Conservation (phyloP, 2,888 invertebrate species). For the Drosophila dives region DNA sequence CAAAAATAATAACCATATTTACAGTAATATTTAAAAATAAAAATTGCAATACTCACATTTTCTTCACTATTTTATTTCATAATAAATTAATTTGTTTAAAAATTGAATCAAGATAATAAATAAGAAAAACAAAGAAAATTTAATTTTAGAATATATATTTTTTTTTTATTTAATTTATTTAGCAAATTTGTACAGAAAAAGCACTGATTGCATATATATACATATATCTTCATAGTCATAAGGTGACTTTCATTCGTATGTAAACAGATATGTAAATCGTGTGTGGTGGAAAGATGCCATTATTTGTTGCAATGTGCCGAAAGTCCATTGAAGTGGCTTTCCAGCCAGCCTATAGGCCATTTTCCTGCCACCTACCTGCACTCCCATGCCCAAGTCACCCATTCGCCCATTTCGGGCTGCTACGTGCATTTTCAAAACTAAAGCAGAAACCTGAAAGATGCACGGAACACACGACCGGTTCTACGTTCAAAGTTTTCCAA, state of each 20-base stretch:
- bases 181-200: background rate
- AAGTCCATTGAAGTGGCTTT: constrained; percentile 12
- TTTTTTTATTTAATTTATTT: background rate
- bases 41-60: background rate
- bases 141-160: background rate
- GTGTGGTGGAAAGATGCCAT: background rate
- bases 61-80: background rate
- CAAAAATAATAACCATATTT: background rate
- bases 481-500: constrained; percentile 57
- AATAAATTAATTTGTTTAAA: background rate
- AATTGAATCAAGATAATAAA: background rate
- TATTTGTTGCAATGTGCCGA: constrained; percentile 24
- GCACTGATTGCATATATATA: background rate
- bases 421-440: constrained; percentile 45
- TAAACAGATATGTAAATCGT: background rate
- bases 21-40: background rate
- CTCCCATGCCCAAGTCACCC: constrained; percentile 10
- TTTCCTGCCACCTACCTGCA: constrained; percentile 25
- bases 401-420: constrained; percentile 2
- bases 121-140: too few species aligned
- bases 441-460: constrained; percentile 44
- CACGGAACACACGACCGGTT: constrained; percentile 54
- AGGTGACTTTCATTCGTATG: background rate
- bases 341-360: constrained; percentile 9
- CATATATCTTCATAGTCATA: background rate